These are phyloP conservation scores for Eonycteris spelaea DNA, from an alignment of 2,113 vertebrate genomes.

Conservation along the genomic window DNA sequence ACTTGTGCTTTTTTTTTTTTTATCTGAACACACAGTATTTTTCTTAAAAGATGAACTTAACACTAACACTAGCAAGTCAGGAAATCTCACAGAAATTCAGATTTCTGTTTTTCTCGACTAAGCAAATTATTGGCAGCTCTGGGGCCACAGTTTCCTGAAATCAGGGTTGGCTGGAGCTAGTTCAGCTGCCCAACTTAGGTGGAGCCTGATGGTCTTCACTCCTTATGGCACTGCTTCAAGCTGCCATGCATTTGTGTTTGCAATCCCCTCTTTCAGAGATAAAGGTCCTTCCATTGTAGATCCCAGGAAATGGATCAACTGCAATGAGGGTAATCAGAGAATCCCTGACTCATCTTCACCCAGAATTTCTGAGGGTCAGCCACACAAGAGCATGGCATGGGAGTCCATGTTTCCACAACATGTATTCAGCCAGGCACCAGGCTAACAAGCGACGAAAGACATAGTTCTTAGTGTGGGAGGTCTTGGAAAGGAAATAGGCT, in stretches of 20 bases:
- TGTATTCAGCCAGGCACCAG: rapidly evolving
- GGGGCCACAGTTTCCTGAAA: not conserved
- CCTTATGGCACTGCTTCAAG: not conserved
- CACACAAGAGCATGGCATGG: not conserved
- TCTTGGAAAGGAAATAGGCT: not conserved
- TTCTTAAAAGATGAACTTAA: not conserved
- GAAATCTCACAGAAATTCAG: not conserved
- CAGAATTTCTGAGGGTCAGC: not conserved
- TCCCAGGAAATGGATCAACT: not conserved
- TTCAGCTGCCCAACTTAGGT: not conserved
- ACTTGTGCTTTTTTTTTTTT: not conserved
- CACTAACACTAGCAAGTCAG: not conserved
- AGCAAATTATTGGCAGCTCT: not conserved
- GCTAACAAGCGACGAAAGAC: too few species aligned
- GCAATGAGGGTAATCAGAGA: not conserved
- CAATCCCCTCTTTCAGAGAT: rapidly evolving
- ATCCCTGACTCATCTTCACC: not conserved
- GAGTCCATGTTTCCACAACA: not conserved
- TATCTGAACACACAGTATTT: not conserved
- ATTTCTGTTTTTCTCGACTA: not conserved
- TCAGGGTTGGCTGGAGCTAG: not conserved
- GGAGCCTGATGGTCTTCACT: not conserved
- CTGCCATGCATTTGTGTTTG: rapidly evolving
- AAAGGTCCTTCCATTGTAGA: not conserved
- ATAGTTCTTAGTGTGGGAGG: not conserved